Percentiles rank a stretch among this genome's conserved stretches.
These are phyloP conservation scores for Labeo rohita DNA, from an alignment of 2,113 vertebrate species.

Conservation along the genomic window DNA sequence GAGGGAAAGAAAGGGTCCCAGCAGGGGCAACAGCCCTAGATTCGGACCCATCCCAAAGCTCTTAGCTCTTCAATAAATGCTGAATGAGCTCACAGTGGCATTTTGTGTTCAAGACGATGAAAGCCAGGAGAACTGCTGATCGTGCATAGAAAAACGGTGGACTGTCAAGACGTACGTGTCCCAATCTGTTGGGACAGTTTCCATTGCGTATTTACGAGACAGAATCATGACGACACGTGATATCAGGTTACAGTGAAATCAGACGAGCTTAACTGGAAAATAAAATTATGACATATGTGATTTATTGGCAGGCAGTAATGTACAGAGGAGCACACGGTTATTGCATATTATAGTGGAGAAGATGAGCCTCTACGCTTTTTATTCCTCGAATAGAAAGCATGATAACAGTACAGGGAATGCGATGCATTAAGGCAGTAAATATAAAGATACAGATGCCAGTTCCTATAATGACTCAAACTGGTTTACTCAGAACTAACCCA, in stretches of 20 bases:
- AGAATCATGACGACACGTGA: conserved; percentile 32
- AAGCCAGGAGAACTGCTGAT: background rate
- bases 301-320: conserved; percentile 32
- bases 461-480: background rate
- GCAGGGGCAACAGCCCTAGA: conserved; percentile 17
- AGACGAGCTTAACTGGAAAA: background rate
- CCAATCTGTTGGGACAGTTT: background rate
- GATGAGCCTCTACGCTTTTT: background rate
- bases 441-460: conserved; percentile 25
- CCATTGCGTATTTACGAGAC: background rate
- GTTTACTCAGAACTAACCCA: background rate
- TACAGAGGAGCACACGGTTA: conserved; percentile 27
- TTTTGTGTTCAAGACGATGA: conserved; percentile 19
- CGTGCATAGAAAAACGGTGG: background rate
- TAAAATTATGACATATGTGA: conserved; percentile 33
- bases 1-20: conserved; percentile 25
- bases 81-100: background rate
- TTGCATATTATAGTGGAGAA: conserved; percentile 22
- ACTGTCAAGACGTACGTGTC: background rate
- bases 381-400: background rate
- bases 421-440: conserved; percentile 22
- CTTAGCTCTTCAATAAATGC: conserved; percentile 11
- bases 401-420: background rate
- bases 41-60: conserved; percentile 7
- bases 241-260: conserved; percentile 27